Base-by-base conservation (phyloP, 2,797 vertebrate genomes). In the Myiothlypis chrysogaster region DNA sequence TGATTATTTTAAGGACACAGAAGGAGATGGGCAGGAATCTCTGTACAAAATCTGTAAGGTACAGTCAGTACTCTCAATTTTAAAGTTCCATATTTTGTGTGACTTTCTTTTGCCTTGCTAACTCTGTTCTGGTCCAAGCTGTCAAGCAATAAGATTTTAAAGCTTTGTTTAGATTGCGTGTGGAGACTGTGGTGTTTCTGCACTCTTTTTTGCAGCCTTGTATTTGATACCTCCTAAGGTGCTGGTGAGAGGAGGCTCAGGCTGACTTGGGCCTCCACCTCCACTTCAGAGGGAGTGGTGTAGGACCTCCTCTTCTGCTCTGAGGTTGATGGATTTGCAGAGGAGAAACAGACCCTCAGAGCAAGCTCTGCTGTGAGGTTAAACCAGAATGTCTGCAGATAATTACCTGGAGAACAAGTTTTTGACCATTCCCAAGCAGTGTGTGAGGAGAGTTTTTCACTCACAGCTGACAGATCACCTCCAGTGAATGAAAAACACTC, bases 11-110 rank as follows among this genome's bases (percentile, higher is more conserved):
- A 99, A 99, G 97, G 99, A 99, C 90, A 98, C 99, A 0, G 98
- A 99, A 46, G 99, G 99, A 87, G 99, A 99, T 6, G 99, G 99
- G 55, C 99, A 99, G 83, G 99, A 99, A 93, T 99, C 99, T 12
- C 98, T 99, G 8, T 99, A 99, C 94, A 99, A 99, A 97, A 99
- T 99, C 97, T 99, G 99, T 96, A 99, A 99, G 99, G 99, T 99
- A 96, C 97, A 97, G 50, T 41, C 83, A 63, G 64, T 86, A n/a
- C 87, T 84, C 59, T 60, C 68, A 53, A 28, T 94, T 93, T 86
- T 59, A 30, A 75, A 82, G 10, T 64, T 86, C 71, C 12, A 0
- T 63, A 28, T 55, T 92, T 75, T 87, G 20, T 77, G 4, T 84
- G 76, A 56, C 90, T 93, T 83, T 46, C 5, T 70, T 85, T 93